Base-by-base conservation (phyloP, 2,113 vertebrate species). In the Oriolus oriolus region DNA sequence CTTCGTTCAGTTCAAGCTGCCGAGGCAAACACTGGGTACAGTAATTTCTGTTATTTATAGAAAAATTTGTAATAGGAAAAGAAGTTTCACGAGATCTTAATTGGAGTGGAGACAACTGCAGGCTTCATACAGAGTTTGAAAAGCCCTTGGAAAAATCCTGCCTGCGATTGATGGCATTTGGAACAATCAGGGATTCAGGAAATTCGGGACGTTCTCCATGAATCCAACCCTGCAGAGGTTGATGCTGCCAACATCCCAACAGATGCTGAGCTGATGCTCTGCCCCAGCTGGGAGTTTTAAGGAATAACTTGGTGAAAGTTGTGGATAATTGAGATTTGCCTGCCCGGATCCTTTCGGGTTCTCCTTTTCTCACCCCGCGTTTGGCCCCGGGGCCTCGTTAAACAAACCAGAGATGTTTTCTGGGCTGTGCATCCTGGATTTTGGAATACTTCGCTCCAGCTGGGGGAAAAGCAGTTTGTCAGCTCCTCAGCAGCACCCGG, bases 31-130 rank as follows among this genome's bases (percentile, higher is more conserved):
- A 56, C n/a, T 47, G 53, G 23, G 65, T 57, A 82, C 83, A 93
- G 77, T 49, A 47, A 81, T 83, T 88, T 37, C 49, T 68, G 45
- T 41, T 95, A 90, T 84, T 93, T 86, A 86, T 53, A 94, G 92
- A 79, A 84, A 63, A 77, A 83, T 5, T 59, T 70, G 5, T 59
- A 83, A 83, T 10, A 86, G 71, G 56, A 92, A 88, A 96, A 90
- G 81, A 79, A 78, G 65, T 56, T 84, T 75, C 87, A 85, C 52
- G 45, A 89, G 74, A 68, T 54, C 28, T 33, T 50, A 30, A 59
- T 10, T 26, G 57, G 53, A 93, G 53, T 56, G 57, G 44, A 81
- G 77, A 89, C 52, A 74, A 90, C 42, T 47, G 30, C 21, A 26
- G 27, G 37, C 26, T 77, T 88, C 71, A 84, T 13, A 18, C 8